phyloP scores from a whole-genome alignment of 2,797 vertebrate genomes.

The Myotis vivesi region DNA sequence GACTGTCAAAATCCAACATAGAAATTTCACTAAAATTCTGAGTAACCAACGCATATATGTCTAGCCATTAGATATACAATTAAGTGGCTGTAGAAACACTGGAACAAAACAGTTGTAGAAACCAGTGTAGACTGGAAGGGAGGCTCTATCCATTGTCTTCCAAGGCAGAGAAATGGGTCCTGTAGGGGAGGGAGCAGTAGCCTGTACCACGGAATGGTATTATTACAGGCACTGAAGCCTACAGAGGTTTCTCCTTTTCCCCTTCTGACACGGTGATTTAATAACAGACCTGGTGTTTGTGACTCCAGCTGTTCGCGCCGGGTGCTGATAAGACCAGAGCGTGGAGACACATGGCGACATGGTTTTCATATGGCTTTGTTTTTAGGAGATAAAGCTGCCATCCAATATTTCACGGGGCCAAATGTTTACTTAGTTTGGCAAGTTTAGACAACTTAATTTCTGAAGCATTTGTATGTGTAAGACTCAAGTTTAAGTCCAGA shows the following conservation, averaged over 20 bases:
- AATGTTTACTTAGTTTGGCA: constrained; percentile 66
- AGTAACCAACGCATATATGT: constrained; percentile 9
- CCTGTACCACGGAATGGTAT: constrained; percentile 34
- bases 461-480: constrained; percentile 17
- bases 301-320: constrained; percentile 64
- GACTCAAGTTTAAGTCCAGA: not conserved
- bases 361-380: constrained; percentile 72
- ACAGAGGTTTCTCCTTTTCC: constrained; percentile 59
- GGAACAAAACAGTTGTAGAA: not conserved
- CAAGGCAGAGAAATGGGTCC: constrained; percentile 3
- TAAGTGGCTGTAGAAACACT: not conserved
- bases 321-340: constrained; percentile 63
- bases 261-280: constrained; percentile 65
- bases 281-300: constrained; percentile 72
- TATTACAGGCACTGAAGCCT: constrained; percentile 72
- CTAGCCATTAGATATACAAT: not conserved
- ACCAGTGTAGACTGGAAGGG: not conserved
- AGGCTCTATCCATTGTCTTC: constrained; percentile 34
- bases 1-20: not conserved
- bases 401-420: constrained; percentile 65
- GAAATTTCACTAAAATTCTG: not conserved
- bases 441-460: constrained; percentile 63
- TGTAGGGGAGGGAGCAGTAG: not conserved
- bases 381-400: constrained; percentile 71
- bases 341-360: constrained; percentile 35